A percentile compares a stretch with the other conserved stretches of the same genome.
phyloP scores from a whole-genome alignment of 2,888 invertebrate genomes.

The Rotaria sp. region DNA sequence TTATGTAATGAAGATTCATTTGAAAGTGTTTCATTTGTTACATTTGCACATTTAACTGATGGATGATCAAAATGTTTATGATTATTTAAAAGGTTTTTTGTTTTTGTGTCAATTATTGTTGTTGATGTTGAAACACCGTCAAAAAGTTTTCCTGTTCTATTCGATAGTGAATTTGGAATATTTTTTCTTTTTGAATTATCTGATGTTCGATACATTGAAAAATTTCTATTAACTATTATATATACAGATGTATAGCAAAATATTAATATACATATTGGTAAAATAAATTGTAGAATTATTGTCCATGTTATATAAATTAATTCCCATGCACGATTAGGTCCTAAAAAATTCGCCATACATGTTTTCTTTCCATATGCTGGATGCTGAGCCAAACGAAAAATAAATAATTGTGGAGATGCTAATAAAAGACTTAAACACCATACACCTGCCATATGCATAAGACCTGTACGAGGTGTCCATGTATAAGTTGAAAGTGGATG shows the following conservation, averaged over 20 bases:
- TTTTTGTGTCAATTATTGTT: not conserved
- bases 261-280: not conserved
- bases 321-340: not conserved
- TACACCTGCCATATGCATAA: slow-evolving; percentile 50
- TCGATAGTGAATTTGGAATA: not conserved
- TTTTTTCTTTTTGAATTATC: not conserved
- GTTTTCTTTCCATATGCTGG: not conserved
- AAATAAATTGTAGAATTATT: not conserved
- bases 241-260: slow-evolving; percentile 14
- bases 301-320: not conserved
- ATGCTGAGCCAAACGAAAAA: slow-evolving; percentile 46
- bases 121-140: not conserved
- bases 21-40: not conserved
- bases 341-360: not conserved
- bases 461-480: slow-evolving; percentile 44
- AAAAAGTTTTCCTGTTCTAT: too few species aligned
- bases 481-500: slow-evolving; percentile 63
- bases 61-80: not conserved
- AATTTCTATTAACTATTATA: not conserved
- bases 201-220: not conserved
- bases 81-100: not conserved
- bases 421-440: slow-evolving; percentile 56
- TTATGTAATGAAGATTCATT: not conserved
- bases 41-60: not conserved
- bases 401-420: slow-evolving; percentile 56